Base-by-base conservation (phyloP, 2,888 invertebrate genomes). In the Diploptera punctata region DNA sequence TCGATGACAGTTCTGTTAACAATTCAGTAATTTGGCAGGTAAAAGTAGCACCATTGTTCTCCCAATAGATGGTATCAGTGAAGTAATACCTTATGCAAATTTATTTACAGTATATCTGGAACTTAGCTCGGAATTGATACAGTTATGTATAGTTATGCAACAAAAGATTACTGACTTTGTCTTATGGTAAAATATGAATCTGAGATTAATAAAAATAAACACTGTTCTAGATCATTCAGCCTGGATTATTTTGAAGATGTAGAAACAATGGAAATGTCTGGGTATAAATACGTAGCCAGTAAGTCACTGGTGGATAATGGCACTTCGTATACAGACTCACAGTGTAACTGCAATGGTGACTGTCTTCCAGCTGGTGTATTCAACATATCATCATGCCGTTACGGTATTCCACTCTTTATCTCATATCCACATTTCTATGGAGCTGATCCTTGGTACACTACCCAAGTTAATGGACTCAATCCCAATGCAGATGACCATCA, bases 381-480 rank as follows among this genome's bases (percentile, higher is more conserved):
- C 82, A 93, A 94, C 82, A 88, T 93, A 13, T 92, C 93, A 0
- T 84, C 90, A 0, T 94, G 94, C 77, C 88, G 93, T 68, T 92
- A 77, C 80, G 93, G 92, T 5, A 91, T 94, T 0, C 96, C 97
- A 0, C 90, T 92, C 0, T 94, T 93, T 80, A 87, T 94, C 76
- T 93, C 95, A 0, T 87, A 93, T 77, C 97, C 97, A 0, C 95
- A 96, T 83, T 96, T 94, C 82, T 86, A 90, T 79, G 87, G 90
- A 77, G 95, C 88, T 0, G 95, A 94, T 83, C 88, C 89, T 0
- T 85, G 82, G 74, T 91, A 93, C 75, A 76, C 85, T 16, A 83
- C 90, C 13, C 84, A 85, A 65, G 87, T 95, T 0, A 85, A 86
- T 0, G 96, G 96, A 0, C 78, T 96, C 79, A 77, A 83, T 1